Evolutionary conservation across 2,888 invertebrate genomes (phyloP).

Genomic region (Cephus spinipes): DNA sequence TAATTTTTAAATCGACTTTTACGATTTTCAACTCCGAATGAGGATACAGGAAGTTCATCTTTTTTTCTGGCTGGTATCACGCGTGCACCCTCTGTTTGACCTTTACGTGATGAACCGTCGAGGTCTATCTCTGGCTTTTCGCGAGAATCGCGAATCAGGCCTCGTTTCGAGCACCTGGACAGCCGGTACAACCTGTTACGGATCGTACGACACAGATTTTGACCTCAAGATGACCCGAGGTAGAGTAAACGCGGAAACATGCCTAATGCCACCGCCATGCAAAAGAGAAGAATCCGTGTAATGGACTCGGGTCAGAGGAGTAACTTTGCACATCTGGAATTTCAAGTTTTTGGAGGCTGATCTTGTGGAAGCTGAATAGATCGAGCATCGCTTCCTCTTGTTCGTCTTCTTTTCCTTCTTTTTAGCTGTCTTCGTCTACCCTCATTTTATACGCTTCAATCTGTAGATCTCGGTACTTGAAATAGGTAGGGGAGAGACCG

Average conservation of each 20-base stretch:
- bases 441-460: not conserved
- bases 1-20: not conserved
- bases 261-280: constrained; percentile 19
- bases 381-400: not conserved
- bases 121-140: not conserved
- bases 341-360: constrained; percentile 23
- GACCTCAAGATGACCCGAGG: constrained; percentile 54
- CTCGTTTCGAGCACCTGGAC: constrained; percentile 37
- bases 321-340: constrained; percentile 18
- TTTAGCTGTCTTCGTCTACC: not conserved
- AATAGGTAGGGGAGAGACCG: not conserved
- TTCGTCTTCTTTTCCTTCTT: not conserved
- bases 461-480: not conserved
- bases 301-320: constrained; percentile 40
- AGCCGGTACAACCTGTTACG: constrained; percentile 59
- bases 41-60: not conserved
- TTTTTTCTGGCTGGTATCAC: not conserved
- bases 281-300: constrained; percentile 10
- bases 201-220: constrained; percentile 51
- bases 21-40: not conserved
- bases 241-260: constrained; percentile 23
- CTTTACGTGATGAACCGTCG: not conserved
- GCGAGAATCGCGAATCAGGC: not conserved
- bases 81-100: not conserved
- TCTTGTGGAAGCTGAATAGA: not conserved